Evolutionary conservation across 2,888 invertebrate genomes (phyloP), one percentile per base, ranked within the genome.

Genomic region (Cataglyphis rosenhaueri): DNA sequence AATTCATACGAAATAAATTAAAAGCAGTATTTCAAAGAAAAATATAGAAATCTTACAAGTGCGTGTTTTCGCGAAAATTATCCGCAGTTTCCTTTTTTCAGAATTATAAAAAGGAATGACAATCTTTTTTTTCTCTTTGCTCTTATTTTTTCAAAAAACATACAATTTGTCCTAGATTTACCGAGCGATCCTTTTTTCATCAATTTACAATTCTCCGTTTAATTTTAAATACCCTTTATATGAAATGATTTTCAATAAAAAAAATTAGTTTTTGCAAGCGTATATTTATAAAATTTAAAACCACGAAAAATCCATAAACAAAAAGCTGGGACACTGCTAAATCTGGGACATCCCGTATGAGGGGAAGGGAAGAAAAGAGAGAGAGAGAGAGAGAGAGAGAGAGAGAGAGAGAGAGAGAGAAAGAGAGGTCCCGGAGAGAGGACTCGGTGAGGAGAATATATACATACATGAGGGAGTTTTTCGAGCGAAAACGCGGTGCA

Each of bases 401-500:
- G 35, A 41, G 21, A 52, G 18, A 38, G 52, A 38, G 44, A 38
- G 21, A 55, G 55, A 35, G 68, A 32, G 29, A n/a, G 6, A 29
- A 10, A 25, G 61, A 66, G 52, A 29, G 35, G 8, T 76, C 52
- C 65, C 55, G 29, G 44, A 48, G 44, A 44, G 52, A 78, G 71
- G 44, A 70, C 44, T 48, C 73, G 21, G 59, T 44, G 78, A 59
- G 59, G 78, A 59, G 74, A 44, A 35, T 59, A 59, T 44, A 61
- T 59, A 59, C 32, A 73, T 79, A 52, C 8, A 52, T 8, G 48
- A 52, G 79, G 76, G 68, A 57, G 29, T 35, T 62, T 32, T 6
- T 48, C 41, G 57, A 52, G 70, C 81, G 87, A 82, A 35, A 55
- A 61, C 87, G 85, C 83, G 74, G 84, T 83, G 84, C 91, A 95